A percentile compares a stretch with the other conserved stretches of the same genome.
Evolutionary conservation across 2,797 vertebrate species (phyloP).

Genomic region (Nasua narica): DNA sequence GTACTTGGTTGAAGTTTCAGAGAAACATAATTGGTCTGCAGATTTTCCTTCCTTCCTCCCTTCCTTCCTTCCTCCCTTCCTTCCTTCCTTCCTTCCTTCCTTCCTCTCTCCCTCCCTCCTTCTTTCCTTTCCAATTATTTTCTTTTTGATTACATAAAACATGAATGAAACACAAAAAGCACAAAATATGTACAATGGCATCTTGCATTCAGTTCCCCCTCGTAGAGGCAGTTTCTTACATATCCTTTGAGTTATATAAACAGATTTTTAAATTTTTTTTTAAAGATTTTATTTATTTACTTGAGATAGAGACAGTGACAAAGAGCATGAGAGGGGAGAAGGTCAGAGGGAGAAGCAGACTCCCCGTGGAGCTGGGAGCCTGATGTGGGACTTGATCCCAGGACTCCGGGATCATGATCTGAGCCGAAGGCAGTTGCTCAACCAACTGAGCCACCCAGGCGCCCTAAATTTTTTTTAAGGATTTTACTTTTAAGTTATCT

Average conservation of each 20-base stretch:
- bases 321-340: no score
- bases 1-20: neutral
- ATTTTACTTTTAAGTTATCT: neutral
- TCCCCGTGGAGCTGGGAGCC: no score
- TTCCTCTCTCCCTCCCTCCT: neutral
- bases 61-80: neutral
- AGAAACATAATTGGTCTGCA: neutral
- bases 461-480: neutral
- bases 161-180: neutral
- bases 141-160: neutral
- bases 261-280: neutral
- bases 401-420: no score
- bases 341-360: no score
- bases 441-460: no score
- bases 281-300: neutral
- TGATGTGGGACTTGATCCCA: no score
- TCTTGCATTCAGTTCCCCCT: neutral
- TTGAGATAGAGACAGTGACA: no score
- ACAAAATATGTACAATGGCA: neutral
- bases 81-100: neutral
- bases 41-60: neutral
- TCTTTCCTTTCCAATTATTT: neutral
- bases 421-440: no score
- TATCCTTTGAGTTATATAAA: neutral
- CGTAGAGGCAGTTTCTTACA: neutral